A percentile compares a stretch with the other conserved stretches of the same genome.
Conservation (phyloP, 2,888 invertebrate genomes). For the Cosmorhoe ocellata region DNA sequence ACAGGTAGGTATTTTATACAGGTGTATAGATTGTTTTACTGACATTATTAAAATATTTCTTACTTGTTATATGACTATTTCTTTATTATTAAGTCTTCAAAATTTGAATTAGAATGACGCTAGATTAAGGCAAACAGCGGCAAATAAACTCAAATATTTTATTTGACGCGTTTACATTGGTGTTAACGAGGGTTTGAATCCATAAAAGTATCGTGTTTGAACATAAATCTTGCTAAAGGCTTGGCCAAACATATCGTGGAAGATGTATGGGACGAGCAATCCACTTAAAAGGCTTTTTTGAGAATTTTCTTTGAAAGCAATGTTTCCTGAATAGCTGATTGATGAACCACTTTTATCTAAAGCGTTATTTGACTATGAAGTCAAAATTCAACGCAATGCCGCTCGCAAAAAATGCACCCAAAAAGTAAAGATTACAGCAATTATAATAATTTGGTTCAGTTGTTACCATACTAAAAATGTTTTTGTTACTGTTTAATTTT, state of each 20-base stretch:
- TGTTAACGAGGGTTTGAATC: conserved; percentile 74
- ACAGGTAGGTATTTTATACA: background rate
- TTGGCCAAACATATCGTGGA: conserved; percentile 8
- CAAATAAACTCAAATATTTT: conserved; percentile 60
- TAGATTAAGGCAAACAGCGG: conserved; percentile 60
- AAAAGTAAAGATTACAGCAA: too few species aligned
- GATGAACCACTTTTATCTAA: too few species aligned
- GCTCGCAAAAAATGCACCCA: too few species aligned
- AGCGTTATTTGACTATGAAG: too few species aligned
- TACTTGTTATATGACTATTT: conserved; percentile 26
- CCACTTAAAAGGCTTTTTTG: too few species aligned
- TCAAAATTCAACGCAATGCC: too few species aligned
- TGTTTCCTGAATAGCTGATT: too few species aligned
- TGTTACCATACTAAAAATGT: too few species aligned
- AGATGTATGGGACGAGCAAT: background rate
- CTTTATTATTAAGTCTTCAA: conserved; percentile 53
- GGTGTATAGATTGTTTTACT: conserved; percentile 15
- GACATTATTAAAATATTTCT: conserved; percentile 22
- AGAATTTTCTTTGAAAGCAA: too few species aligned
- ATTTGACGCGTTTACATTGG: conserved; percentile 69
- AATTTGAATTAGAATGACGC: conserved; percentile 69
- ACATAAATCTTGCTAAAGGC: conserved; percentile 65
- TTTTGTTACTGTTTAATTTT: too few species aligned
- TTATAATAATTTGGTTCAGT: too few species aligned
- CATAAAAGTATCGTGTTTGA: conserved; percentile 71